Percentiles rank a stretch among this genome's conserved stretches.
Conservation (phyloP, 2,888 invertebrate genomes). For the Mylabris sibirica region DNA sequence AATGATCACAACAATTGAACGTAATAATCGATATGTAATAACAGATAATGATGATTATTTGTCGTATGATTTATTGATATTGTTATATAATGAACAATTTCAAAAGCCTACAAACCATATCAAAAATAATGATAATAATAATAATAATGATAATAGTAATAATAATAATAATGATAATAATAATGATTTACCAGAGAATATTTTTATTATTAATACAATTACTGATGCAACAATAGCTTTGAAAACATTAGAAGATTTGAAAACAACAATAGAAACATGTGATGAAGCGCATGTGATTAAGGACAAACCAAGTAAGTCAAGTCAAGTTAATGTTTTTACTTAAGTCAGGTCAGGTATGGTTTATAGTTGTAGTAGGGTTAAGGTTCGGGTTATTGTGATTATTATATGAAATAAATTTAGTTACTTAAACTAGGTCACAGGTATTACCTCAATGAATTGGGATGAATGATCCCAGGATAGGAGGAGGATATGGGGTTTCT, state of each 20-base stretch:
- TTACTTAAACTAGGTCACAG: too few species aligned
- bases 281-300: slow-evolving; percentile 10
- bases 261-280: neutral
- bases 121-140: slow-evolving; percentile 28
- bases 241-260: slow-evolving; percentile 48
- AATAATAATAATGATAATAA: too few species aligned
- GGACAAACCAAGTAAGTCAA: slow-evolving; percentile 27
- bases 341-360: too few species aligned
- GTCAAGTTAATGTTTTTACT: too few species aligned
- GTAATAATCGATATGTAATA: slow-evolving; percentile 67
- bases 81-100: slow-evolving; percentile 68
- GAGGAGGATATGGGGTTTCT: too few species aligned
- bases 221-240: slow-evolving; percentile 65
- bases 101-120: slow-evolving; percentile 62
- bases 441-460: too few species aligned
- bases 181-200: slow-evolving; percentile 65
- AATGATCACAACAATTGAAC: slow-evolving; percentile 59
- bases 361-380: too few species aligned
- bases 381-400: too few species aligned
- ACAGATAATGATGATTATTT: slow-evolving; percentile 62
- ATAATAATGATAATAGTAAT: too few species aligned
- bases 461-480: too few species aligned
- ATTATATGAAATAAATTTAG: too few species aligned
- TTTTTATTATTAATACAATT: slow-evolving; percentile 69
- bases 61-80: slow-evolving; percentile 66